Evolutionary conservation across 92 coral and sea anemone species (phyloP).

Genomic region (Bergia sp.): DNA sequence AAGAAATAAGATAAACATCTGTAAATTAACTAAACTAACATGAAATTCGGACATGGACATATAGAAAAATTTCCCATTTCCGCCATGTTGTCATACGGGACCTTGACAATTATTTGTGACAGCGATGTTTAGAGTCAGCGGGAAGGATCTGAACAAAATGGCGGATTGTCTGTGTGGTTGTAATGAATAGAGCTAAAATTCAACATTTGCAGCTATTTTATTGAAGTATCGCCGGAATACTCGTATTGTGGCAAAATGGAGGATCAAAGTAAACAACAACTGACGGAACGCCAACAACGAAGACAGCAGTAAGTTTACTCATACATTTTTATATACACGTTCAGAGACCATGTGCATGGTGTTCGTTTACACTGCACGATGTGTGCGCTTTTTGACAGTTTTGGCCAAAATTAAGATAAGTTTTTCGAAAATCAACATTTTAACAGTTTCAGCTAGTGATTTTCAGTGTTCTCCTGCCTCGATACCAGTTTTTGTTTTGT

Average conservation of each 20-base stretch:
- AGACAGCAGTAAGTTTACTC: slow-evolving; percentile 27
- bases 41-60: background rate
- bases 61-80: too few relatives aligned
- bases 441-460: slow-evolving; percentile 3
- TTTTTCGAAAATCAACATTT: slow-evolving; percentile 4
- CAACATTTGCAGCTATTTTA: background rate
- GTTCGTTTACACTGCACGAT: slow-evolving; percentile 12
- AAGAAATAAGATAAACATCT: too few relatives aligned
- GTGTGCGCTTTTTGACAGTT: background rate
- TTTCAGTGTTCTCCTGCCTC: background rate
- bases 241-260: slow-evolving; percentile 29
- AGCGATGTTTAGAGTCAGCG: slow-evolving; percentile 21
- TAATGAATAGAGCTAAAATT: slow-evolving; percentile 12
- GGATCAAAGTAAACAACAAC: slow-evolving; percentile 1
- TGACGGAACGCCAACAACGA: slow-evolving; percentile 32
- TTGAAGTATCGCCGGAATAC: background rate
- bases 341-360: slow-evolving; percentile 8
- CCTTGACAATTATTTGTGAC: background rate
- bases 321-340: background rate
- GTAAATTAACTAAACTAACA: background rate
- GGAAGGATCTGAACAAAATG: slow-evolving; percentile 21
- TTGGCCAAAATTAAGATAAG: background rate
- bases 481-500: slow-evolving; percentile 1
- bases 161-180: slow-evolving; percentile 10
- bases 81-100: slow-evolving; percentile 46